Base-by-base conservation (phyloP, 2,113 vertebrate species). In the Rhabdomys dilectus region DNA sequence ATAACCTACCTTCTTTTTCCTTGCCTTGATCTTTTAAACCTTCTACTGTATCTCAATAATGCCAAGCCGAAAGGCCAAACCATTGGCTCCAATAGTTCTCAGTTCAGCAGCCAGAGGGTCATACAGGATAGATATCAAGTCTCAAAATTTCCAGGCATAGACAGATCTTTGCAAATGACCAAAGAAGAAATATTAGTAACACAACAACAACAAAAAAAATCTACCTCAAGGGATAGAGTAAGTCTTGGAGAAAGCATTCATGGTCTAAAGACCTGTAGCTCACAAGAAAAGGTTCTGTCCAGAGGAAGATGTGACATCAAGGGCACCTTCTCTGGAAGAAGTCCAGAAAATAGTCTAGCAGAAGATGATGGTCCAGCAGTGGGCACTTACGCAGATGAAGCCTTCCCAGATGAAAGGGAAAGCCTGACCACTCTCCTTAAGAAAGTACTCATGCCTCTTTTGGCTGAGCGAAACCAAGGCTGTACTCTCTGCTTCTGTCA, bases 341-440 rank as follows among this genome's bases (percentile, higher is more conserved):
- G 56, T 72, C 34, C 39, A 94, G 48, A 15, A 26, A 31, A 36
- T 86, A 24, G 62, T 89, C 36, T 45, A 22, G 15, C n/a, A 6
- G 72, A 86, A 60, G 29, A 34, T 19, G 29, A 34, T 19, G 3
- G 34, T 7, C 51, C 26, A 64, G 12, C 24, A 36, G 1, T 3
- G 39, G 86, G 51, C 26, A 16, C 58, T 56, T 34, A 16, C 17
- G 36, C 16, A 1, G 3, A 64, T 22, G 17, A n/a, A 42, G 15
- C 58, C 62, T 58, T 17, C 15, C 7, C 24, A 0, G 0, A 66
- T 6, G 66, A 72, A 1, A 48, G 39, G 17, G 2, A 10, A 15
- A n/a, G 17, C 51, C 84, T 72, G 12, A 48, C 62, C 12, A 19
- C 53, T 17, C 8, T 16, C 60, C 51, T 34, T 56, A 45, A 77